Percentiles rank a stretch among this genome's conserved stretches.
These are phyloP conservation scores for Rallus limicola DNA, from an alignment of 2,113 vertebrate species.

Conservation along the genomic window DNA sequence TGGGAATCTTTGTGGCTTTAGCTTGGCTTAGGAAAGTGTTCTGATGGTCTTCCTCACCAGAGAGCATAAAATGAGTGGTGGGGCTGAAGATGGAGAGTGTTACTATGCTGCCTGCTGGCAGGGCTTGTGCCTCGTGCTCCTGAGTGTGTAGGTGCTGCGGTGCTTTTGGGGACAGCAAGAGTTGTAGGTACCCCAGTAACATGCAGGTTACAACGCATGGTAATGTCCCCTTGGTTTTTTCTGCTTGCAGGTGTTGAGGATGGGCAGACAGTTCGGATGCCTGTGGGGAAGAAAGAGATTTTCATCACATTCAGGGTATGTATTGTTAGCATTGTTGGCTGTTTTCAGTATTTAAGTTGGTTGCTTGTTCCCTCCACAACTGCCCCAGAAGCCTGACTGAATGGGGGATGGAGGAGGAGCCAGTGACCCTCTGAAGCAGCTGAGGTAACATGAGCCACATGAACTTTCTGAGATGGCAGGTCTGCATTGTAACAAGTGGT, in stretches of 20 bases:
- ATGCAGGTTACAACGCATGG: rapidly evolving
- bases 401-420: neutral
- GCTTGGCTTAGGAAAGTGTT: neutral
- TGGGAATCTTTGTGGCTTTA: neutral
- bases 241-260: constrained; percentile 88
- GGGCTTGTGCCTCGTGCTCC: neutral
- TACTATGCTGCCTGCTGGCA: neutral
- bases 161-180: neutral
- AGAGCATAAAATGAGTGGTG: neutral
- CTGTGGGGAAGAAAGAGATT: constrained; percentile 93
- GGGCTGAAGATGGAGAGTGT: neutral
- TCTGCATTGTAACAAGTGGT: neutral
- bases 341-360: neutral
- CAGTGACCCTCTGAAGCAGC: neutral
- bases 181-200: neutral
- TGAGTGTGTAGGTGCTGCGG: neutral
- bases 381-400: neutral
- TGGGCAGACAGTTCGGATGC: constrained; percentile 96
- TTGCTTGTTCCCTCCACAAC: neutral
- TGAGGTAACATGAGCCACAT: neutral
- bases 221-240: neutral
- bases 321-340: neutral
- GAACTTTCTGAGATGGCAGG: neutral
- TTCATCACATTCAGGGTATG: constrained; percentile 93
- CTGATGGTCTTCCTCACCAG: neutral